Conservation (phyloP, 1,140 invertebrate genomes). For the Anoplophora glabripennis region DNA sequence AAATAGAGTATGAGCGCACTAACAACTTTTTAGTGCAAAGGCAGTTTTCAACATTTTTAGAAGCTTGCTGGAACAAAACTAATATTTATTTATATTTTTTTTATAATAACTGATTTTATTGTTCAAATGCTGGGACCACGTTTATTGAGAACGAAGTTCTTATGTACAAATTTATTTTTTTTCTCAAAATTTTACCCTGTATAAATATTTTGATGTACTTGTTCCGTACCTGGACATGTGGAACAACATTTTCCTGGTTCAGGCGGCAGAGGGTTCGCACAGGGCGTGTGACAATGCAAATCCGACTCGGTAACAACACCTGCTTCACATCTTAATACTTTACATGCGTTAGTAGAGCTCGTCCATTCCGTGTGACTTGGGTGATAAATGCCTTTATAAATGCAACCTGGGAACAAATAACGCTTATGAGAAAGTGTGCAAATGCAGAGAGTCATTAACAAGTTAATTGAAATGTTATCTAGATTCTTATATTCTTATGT, state of each 20-base stretch:
- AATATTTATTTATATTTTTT: no score
- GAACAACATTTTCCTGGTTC: conserved; percentile 77
- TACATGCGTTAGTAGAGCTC: conserved; percentile 67
- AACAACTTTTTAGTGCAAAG: no score
- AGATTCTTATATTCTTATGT: no score
- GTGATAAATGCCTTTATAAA: conserved; percentile 67
- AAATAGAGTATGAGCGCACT: no score
- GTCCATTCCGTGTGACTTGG: conserved; percentile 75
- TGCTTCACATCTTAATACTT: conserved; percentile 70
- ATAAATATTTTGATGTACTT: no score
- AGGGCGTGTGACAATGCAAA: conserved; percentile 77
- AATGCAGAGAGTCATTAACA: neutral
- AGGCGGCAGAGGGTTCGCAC: conserved; percentile 67
- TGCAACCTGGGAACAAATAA: conserved; percentile 61
- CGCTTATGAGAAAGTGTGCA: neutral
- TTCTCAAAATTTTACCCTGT: no score
- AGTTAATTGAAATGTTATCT: neutral
- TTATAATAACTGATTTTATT: no score
- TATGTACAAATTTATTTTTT: no score
- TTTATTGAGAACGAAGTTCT: no score
- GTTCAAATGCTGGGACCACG: no score
- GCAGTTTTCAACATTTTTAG: no score
- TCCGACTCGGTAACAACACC: conserved; percentile 78
- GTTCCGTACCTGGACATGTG: conserved; percentile 64
- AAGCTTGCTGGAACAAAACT: no score